Base-by-base conservation (phyloP, 2,113 vertebrate species). In the Periophthalmodon schlosseri region DNA sequence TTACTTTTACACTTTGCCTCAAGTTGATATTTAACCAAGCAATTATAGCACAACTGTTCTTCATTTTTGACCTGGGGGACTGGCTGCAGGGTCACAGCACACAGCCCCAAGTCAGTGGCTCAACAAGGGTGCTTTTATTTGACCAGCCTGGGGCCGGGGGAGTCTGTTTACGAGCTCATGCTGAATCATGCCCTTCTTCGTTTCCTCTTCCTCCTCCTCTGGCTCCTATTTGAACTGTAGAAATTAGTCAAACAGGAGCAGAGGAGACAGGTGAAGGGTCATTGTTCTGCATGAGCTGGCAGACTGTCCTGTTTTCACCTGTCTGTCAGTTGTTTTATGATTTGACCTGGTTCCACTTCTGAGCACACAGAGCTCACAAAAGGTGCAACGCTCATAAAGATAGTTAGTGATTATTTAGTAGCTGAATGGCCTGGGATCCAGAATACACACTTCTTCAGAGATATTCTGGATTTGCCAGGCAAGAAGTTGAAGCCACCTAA, bases 151-250 rank as follows among this genome's bases (percentile, higher is more conserved):
- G 33, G 7, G 65, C 74, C 23, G 77, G 70, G 54, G 39, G 34
- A 33, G 76, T 84, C 57, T 77, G 79, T 79, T 76, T 83, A 66
- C 28, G 3, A 28, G 28, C 80, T 77, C 78, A 71, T 92, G 91
- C 91, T 92, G 91, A 92, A 90, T 92, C 91, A 92, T 91, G 81
- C 77, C 58, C 64, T 34, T 34, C 28, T 34, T 13, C 79, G 69
- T 75, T 83, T 77, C 73, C 76, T 58, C 58, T 39, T 58, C 57
- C 75, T 83, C 69, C 73, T 78, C 74, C 75, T 72, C 60, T 3
- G 2, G 3, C n/a, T 58, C 47, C 61, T 60, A 23, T 47, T 65
- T 52, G 61, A 36, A 18, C 24, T 74, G 60, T 73, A 34, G 78
- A 88, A 89, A 76, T 85, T 82, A 86, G 80, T 79, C 83, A 89